A percentile compares a stretch with the other conserved stretches of the same genome.
These are phyloP conservation scores for Thermophis baileyi DNA, from an alignment of 2,113 vertebrate genomes.

Conservation along the genomic window DNA sequence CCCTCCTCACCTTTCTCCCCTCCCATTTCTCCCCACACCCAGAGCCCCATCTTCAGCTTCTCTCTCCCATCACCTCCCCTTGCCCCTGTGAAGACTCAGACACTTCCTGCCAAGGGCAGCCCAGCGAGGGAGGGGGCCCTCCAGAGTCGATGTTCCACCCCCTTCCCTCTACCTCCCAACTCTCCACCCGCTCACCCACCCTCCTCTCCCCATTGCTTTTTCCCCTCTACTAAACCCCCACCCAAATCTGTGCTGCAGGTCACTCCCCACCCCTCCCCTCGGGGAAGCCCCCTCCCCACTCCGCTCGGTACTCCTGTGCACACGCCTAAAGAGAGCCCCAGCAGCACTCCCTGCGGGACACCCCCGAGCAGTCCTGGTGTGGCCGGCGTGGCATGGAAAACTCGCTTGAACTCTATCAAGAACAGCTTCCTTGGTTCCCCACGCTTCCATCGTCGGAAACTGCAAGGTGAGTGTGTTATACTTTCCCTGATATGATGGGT, in stretches of 20 bases:
- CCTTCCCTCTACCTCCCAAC: slow-evolving; percentile 75
- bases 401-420: slow-evolving; percentile 90
- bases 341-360: slow-evolving; percentile 76
- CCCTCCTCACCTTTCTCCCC: slow-evolving; percentile 47
- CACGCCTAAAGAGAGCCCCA: slow-evolving; percentile 79
- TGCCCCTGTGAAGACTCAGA: slow-evolving; percentile 86
- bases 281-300: slow-evolving; percentile 73
- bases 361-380: slow-evolving; percentile 86
- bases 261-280: slow-evolving; percentile 84
- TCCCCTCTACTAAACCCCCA: slow-evolving; percentile 71
- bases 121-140: slow-evolving; percentile 68
- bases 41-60: slow-evolving; percentile 92
- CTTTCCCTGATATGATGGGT: not conserved
- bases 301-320: slow-evolving; percentile 84
- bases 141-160: slow-evolving; percentile 81
- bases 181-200: slow-evolving; percentile 79
- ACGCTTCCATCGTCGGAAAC: slow-evolving; percentile 90
- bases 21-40: slow-evolving; percentile 57
- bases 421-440: slow-evolving; percentile 91
- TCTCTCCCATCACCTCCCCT: slow-evolving; percentile 79
- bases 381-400: slow-evolving; percentile 86
- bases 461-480: slow-evolving; percentile 76
- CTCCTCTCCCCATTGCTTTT: slow-evolving; percentile 74
- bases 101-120: slow-evolving; percentile 82
- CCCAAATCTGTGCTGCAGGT: slow-evolving; percentile 76